phyloP scores from a whole-genome alignment of 2,113 vertebrate species.

The Monopterus albus region DNA sequence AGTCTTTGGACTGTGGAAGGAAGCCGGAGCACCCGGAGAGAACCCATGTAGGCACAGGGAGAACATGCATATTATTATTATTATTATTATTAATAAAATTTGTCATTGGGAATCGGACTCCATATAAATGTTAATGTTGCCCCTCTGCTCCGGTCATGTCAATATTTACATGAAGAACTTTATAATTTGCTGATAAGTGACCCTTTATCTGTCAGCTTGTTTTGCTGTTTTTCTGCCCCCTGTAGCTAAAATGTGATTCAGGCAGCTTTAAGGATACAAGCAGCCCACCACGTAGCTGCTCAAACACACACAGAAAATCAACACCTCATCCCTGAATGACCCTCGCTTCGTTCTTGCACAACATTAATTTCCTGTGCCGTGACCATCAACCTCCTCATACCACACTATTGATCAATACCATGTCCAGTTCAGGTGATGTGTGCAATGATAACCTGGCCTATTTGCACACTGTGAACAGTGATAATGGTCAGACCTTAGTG shows the following conservation, averaged over 20 bases:
- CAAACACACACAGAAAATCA: not conserved
- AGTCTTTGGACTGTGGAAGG: too few relatives aligned
- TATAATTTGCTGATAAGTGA: not conserved
- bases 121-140: too few relatives aligned
- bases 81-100: too few relatives aligned
- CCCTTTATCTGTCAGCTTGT: not conserved
- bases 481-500: conserved; percentile 31
- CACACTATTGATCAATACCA: conserved; percentile 44
- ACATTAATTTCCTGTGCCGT: conserved; percentile 60
- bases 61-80: too few relatives aligned
- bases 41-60: too few relatives aligned
- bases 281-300: not conserved
- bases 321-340: too few relatives aligned
- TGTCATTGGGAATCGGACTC: too few relatives aligned
- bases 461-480: conserved; percentile 30
- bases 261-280: not conserved
- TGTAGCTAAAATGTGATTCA: not conserved
- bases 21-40: too few relatives aligned
- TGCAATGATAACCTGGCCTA: conserved; percentile 43
- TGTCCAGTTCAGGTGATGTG: conserved; percentile 56
- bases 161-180: too few relatives aligned
- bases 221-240: not conserved
- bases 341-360: not conserved
- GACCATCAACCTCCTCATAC: conserved; percentile 24
- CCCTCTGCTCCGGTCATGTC: too few relatives aligned